phyloP scores from a whole-genome alignment of 23 tunicate genomes.

The Trididemnum miniatum region DNA sequence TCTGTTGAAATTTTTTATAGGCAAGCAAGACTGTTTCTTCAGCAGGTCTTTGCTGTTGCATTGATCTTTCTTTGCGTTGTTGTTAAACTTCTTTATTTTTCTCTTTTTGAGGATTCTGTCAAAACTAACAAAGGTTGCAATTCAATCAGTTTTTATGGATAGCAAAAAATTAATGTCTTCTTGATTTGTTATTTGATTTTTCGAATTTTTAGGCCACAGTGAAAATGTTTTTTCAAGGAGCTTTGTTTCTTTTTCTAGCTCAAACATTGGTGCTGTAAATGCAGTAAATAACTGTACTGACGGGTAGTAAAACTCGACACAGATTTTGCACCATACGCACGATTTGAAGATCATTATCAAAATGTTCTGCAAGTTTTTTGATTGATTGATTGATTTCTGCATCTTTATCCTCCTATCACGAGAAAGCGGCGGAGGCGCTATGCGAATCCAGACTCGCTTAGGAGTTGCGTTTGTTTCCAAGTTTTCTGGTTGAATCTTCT shows the following conservation, averaged over 20 bases:
- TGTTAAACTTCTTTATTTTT: constrained; percentile 3
- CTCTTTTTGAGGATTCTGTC: constrained; percentile 16
- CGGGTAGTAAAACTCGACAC: no score
- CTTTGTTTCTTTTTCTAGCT: constrained; percentile 29
- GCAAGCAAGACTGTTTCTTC: constrained; percentile 17
- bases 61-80: constrained; percentile 22
- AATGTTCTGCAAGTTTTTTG: no score
- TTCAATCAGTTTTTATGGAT: constrained; percentile 20
- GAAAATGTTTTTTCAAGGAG: constrained; percentile 16
- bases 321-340: no score
- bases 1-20: neutral
- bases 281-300: no score
- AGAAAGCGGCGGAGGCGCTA: no score
- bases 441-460: no score
- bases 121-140: constrained; percentile 22
- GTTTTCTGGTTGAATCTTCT: no score
- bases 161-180: constrained; percentile 16
- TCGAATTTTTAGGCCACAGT: constrained; percentile 19
- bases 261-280: no score
- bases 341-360: no score
- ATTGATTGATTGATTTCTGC: no score
- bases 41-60: constrained; percentile 12
- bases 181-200: constrained; percentile 15
- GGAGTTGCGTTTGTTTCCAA: no score
- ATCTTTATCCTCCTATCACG: no score